A percentile compares a stretch with the other conserved stretches of the same genome.
These are phyloP conservation scores for Philaethria dido DNA, from an alignment of 2,888 invertebrate genomes.

Conservation along the genomic window DNA sequence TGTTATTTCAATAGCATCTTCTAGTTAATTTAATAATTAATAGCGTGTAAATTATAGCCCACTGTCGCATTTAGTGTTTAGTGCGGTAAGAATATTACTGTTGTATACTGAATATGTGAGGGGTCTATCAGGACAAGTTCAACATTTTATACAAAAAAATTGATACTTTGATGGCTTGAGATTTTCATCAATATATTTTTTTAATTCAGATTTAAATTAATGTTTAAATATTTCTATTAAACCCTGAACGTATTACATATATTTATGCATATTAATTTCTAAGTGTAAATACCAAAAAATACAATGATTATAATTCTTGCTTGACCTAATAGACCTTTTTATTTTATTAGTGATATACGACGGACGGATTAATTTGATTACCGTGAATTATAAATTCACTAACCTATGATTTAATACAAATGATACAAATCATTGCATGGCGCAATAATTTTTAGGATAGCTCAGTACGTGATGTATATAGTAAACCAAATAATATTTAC, in stretches of 20 bases:
- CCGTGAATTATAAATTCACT: background rate
- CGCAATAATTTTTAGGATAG: background rate
- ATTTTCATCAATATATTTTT: background rate
- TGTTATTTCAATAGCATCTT: background rate
- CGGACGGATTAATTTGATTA: background rate
- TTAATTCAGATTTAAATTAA: too few species aligned
- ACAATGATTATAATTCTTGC: background rate
- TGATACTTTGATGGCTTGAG: background rate
- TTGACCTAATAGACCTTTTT: slow-evolving; percentile 3
- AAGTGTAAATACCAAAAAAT: background rate
- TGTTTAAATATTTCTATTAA: too few species aligned
- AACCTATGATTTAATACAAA: background rate
- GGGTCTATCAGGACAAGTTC: background rate
- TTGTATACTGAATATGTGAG: background rate
- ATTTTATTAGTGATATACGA: background rate
- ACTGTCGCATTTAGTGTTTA: slow-evolving; percentile 12
- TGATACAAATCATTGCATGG: slow-evolving; percentile 13
- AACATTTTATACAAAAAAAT: background rate
- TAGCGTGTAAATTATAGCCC: slow-evolving; percentile 2
- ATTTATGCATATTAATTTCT: background rate
- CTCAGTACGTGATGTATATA: slow-evolving; percentile 4
- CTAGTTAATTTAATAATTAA: slow-evolving; percentile 11
- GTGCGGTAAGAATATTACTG: slow-evolving; percentile 16
- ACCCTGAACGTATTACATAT: background rate
- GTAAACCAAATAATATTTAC: slow-evolving; percentile 6